Percentiles rank a stretch among this genome's conserved stretches.
phyloP scores from a whole-genome alignment of 2,888 invertebrate species.

The Orthosia incerta region DNA sequence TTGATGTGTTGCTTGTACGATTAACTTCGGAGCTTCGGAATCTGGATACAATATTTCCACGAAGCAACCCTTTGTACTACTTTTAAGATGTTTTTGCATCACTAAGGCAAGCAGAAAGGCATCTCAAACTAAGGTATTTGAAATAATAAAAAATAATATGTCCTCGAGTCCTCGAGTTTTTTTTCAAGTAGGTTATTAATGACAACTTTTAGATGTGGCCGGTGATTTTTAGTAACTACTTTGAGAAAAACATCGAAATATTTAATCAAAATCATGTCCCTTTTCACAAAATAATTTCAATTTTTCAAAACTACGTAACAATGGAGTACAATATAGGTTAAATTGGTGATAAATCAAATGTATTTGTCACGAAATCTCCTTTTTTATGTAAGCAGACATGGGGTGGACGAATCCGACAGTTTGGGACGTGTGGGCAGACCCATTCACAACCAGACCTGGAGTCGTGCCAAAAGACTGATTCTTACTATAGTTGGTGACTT shows the following conservation, averaged over 20 bases:
- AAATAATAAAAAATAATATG: no score
- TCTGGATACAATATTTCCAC: no score
- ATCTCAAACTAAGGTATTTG: no score
- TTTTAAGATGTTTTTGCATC: no score
- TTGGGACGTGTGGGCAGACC: slow-evolving; percentile 54
- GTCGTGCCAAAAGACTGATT: slow-evolving; percentile 43
- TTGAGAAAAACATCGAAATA: neutral
- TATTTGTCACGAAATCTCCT: slow-evolving; percentile 46
- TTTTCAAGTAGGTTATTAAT: no score
- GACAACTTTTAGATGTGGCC: no score
- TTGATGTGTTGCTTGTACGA: neutral
- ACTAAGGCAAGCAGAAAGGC: no score
- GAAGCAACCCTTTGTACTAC: neutral
- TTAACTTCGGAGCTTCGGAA: neutral
- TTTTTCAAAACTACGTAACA: neutral
- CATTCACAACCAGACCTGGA: slow-evolving; percentile 58
- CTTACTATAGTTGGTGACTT: slow-evolving; percentile 1
- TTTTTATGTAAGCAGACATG: slow-evolving; percentile 40
- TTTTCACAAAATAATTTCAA: neutral
- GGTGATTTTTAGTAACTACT: no score
- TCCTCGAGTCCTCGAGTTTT: no score
- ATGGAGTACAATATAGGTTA: slow-evolving; percentile 17
- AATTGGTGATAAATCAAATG: slow-evolving; percentile 47
- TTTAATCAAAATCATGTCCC: neutral
- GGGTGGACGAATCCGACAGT: slow-evolving; percentile 24